Base-by-base conservation (phyloP, 2,797 vertebrate species). In the Acropternis orthonyx region DNA sequence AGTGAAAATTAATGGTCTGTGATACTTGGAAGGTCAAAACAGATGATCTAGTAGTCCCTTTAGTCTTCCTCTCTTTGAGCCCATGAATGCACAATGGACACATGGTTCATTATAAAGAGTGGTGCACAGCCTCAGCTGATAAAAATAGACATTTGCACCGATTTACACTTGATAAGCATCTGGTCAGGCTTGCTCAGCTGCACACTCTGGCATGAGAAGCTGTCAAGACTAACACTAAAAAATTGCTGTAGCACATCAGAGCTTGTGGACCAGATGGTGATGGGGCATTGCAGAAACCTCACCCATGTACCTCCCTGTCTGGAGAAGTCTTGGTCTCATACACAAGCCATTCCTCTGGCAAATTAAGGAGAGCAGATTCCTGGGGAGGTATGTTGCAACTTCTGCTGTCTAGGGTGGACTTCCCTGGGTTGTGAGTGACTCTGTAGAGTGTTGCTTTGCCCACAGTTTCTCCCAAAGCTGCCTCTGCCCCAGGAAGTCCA, bases 151-250 rank as follows among this genome's bases (percentile, higher is more conserved):
- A 79, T 93, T 96, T 96, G 80, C 48, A 75, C 91, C 15, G 1
- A 89, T 96, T 95, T 92, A 75, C 83, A 76, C 66, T 84, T 71
- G 87, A 93, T 89, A 93, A 96, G 89, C 95, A 95, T 93, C 94
- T 96, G 89, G 91, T 83, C 85, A 92, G 93, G 63, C 83, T 93
- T 95, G 88, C 89, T 96, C 92, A 95, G 80, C 85, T 94, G 85
- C 75, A 88, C 77, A n/a, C 44, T 63, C 83, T 95, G 83, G 71
- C 80, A 85, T 41, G 77, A 7, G 3, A 88, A 52, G 32, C 58
- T 79, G 85, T 93, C 80, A 65, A 68, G 63, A 79, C 71, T 92
- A 94, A 89, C 94, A 61, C 67, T 88, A 85, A 96, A 77, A 95
- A 95, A 95, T 76, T 80, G 77, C 49, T 74, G 37, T 88, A 93